Percentiles rank a stretch among this genome's conserved stretches.
Evolutionary conservation across 2,888 invertebrate species (phyloP).

Genomic region (Lycia hirtaria): DNA sequence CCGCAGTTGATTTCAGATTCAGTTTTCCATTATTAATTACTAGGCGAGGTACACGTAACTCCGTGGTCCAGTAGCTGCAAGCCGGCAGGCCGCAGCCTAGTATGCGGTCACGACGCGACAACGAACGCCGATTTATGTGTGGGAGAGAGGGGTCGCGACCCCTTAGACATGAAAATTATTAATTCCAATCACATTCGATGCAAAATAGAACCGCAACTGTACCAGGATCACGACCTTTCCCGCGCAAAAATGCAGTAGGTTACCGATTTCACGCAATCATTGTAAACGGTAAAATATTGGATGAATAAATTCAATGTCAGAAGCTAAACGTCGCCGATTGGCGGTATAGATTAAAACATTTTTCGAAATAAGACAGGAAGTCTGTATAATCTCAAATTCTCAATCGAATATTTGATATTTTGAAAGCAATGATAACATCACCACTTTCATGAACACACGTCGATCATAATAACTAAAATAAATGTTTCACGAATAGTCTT

Average conservation of each 20-base stretch:
- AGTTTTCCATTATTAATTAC: conserved; percentile 62
- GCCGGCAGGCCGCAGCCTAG: conserved; percentile 32
- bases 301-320: background rate
- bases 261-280: conserved; percentile 7
- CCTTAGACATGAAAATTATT: conserved; percentile 67
- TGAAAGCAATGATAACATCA: background rate
- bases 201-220: conserved; percentile 25
- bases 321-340: background rate
- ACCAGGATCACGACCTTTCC: conserved; percentile 8
- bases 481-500: background rate
- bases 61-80: conserved; percentile 53
- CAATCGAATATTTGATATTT: background rate
- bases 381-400: conserved; percentile 5
- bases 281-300: conserved; percentile 4
- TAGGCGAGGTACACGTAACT: conserved; percentile 46
- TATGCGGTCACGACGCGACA: conserved; percentile 69
- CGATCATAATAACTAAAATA: background rate
- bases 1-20: conserved; percentile 39
- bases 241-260: conserved; percentile 14
- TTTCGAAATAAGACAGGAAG: background rate
- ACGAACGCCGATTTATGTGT: conserved; percentile 71
- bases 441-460: conserved; percentile 1
- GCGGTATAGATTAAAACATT: background rate
- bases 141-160: conserved; percentile 73
- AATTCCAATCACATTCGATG: conserved; percentile 59